Evolutionary conservation across 2,113 vertebrate genomes (phyloP), one percentile per base, ranked within the genome.

Genomic region (Oncorhynchus kisutch): DNA sequence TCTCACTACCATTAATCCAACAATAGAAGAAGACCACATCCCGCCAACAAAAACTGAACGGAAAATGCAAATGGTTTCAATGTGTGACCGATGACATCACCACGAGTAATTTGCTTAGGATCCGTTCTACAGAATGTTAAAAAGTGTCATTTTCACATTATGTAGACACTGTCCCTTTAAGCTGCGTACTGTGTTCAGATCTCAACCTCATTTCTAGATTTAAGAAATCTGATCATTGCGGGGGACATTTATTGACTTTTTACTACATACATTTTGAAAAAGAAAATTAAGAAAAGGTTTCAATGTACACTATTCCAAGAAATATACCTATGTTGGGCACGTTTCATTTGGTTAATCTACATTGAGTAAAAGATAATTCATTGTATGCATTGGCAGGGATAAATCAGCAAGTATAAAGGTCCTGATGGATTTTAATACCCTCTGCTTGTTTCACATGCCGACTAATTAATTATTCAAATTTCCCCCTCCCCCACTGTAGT

Each of bases 1-100:
- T 90, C 85, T 84, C 79, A 85, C 84, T 76, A 78, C 82, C 84
- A 78, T 87, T 84, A 83, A 84, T 78, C 81, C 78, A 80, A 76
- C 79, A 76, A 81, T 82, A 74, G 72, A 62, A 71, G 71, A 79
- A 81, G 78, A 79, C 81, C 80, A 81, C 83, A 9, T 22, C 39
- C 2, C 75, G 51, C 79, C 6, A 81, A 2, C 13, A 18, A 31
- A 68, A 39, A n/a, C 31, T 6, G 29, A 68, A n/a, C 1, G 29
- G 16, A 31, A 34, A 39, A 34, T 29, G 25, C 4, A 2, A 66
- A 27, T 14, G 16, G 16, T 64, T 9, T 64, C 9, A 22, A 45
- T 64, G 60, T 64, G 60, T 64, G 20, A 64, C 60, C 60, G 3
- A 11, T 11, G 18, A n/a, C 24, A 25, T 22, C 60, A 64, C 8